phyloP scores from a whole-genome alignment of 2,888 invertebrate species.

The Drosophila emarginata region DNA sequence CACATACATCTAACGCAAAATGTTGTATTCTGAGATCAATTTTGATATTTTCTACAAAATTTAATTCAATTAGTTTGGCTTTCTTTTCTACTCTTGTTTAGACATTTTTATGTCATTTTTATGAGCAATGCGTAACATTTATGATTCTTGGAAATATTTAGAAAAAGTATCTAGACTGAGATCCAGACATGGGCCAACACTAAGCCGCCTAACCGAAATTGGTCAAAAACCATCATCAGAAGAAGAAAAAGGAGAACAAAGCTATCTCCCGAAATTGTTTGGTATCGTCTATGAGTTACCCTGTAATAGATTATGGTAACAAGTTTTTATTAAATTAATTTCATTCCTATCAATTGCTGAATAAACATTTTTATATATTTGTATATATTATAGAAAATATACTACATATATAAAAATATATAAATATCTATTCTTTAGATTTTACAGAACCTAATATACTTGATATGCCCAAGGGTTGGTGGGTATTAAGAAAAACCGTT shows the following conservation, averaged over 20 bases:
- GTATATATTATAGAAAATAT: no score
- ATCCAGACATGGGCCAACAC: background rate
- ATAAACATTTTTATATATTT: no score
- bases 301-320: background rate
- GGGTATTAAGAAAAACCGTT: conserved; percentile 7
- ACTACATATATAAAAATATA: no score
- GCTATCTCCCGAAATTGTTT: background rate
- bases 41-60: conserved; percentile 42
- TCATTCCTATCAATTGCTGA: no score
- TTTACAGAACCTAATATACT: background rate
- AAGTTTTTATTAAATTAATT: background rate
- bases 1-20: background rate
- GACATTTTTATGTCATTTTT: conserved; percentile 15
- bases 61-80: conserved; percentile 65
- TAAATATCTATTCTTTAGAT: background rate
- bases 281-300: background rate
- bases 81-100: conserved; percentile 15
- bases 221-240: conserved; percentile 22
- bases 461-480: background rate
- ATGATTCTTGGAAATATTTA: conserved; percentile 50
- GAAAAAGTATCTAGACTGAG: conserved; percentile 35
- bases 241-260: background rate
- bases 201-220: conserved; percentile 7
- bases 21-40: background rate
- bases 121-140: conserved; percentile 34